Evolutionary conservation across 1,140 invertebrate species (phyloP), one percentile per base, ranked within the genome.

Genomic region (Helicorthomorpha holstii): DNA sequence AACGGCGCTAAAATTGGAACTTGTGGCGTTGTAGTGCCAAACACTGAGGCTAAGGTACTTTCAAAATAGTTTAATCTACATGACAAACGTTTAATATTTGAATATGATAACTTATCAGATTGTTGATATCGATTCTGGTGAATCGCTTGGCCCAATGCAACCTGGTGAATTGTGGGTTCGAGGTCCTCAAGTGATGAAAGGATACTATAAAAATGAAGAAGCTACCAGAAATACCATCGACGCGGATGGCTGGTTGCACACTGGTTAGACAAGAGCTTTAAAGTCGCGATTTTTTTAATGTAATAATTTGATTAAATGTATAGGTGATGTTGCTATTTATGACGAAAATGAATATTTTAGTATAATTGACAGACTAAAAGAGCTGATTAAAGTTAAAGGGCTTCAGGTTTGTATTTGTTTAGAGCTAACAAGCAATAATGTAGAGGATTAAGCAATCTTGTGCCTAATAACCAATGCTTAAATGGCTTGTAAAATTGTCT

Each of bases 331-430:
- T 22, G 85, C 77, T 3, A 81, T 79, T 57, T 82, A 78, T 51
- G 83, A 89, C 56, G 60, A 74, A 12, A 71, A 84, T 1, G 75
- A 82, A 0, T 76, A 69, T 54, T 76, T 89, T 54, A 88, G 75
- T 50, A 77, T 92, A 49, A 82, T 84, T 1, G 88, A 92, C 58
- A 69, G 89, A 50, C 59, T 90, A 44, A 93, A 93, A 61, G 87
- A 93, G 63, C 72, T 93, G 10, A 92, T 93, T 53, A 93, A 93
- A 72, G 84, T 86, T 44, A 88, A 87, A 69, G 86, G 84, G 55
- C 79, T 84, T 60, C 85, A 88, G 74, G 80, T 80, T 63, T 64
- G 62, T n/a, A n/a, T n/a, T n/a, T n/a, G n/a, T n/a, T n/a, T n/a
- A n/a, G n/a, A n/a, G n/a, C n/a, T n/a, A n/a, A n/a, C n/a, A n/a